These are phyloP conservation scores for Hyperoplus immaculatus DNA, from an alignment of 2,797 vertebrate genomes.

Conservation along the genomic window DNA sequence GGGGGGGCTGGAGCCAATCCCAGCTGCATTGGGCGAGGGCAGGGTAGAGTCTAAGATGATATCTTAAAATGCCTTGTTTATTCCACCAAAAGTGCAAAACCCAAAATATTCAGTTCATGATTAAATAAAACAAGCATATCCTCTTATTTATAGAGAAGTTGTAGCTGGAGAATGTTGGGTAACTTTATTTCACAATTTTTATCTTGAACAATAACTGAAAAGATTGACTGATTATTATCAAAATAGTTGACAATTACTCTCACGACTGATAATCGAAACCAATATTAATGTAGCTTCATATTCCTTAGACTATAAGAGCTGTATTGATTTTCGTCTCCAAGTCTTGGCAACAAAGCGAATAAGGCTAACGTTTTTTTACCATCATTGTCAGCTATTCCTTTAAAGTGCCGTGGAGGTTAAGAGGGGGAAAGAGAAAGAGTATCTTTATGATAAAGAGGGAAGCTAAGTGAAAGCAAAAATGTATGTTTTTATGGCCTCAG, in stretches of 20 bases:
- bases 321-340: not conserved
- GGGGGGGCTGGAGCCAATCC: no score
- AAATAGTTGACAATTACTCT: no score
- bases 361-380: not conserved
- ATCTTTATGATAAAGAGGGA: not conserved
- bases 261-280: no score
- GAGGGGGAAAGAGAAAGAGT: slow-evolving; percentile 4
- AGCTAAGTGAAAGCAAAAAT: slow-evolving; percentile 4
- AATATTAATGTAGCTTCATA: no score
- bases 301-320: not conserved
- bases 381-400: no score
- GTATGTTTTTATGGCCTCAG: no score
- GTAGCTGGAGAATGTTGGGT: not conserved
- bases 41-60: not conserved
- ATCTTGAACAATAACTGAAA: no score
- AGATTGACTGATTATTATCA: no score
- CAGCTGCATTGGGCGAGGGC: no score
- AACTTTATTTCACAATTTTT: not conserved
- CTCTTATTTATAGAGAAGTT: not conserved
- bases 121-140: not conserved
- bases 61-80: not conserved
- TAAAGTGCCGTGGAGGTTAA: no score
- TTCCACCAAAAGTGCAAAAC: not conserved
- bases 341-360: not conserved
- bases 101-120: not conserved